Base-by-base conservation (phyloP, 1,140 invertebrate species). In the Metaphire vulgaris region DNA sequence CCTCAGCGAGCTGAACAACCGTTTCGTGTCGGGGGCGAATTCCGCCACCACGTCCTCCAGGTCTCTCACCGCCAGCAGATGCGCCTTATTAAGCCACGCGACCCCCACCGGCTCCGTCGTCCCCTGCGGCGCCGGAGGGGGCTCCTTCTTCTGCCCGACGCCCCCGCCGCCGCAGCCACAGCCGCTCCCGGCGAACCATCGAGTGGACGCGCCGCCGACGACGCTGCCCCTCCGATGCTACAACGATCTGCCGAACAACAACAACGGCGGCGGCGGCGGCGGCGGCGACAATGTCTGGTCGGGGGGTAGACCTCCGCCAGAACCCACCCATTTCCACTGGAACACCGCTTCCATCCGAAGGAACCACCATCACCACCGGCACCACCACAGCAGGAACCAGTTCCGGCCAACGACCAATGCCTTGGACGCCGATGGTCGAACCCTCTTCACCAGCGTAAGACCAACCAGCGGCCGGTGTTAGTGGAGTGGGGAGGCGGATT, bases 321-420 rank as follows among this genome's bases (percentile, higher is more conserved):
- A 77, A 29, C 76, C 76, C n/a, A 77, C 76, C 0, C 65, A 74
- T n/a, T 77, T 77, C 31, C 76, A 77, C 33, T 77, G 72, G 72
- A 74, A 74, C 67, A 33, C 41, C 6, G 6, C 41, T 12, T 56
- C 21, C 6, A 6, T 6, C 6, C 41, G 41, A 56, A 56, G 41
- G 41, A 56, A 56, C 41, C 41, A 56, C 41, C 21, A 21, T 56
- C 41, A 12, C 41, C 6, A 56, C 41, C 41, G 6, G 41, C 41
- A 56, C 41, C 21, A 56, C 6, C 6, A 21, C 6, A 56, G 41
- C 6, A 56, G 41, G 41, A 56, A 21, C 6, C 6, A 21, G 6
- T 12, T 6, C 41, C 6, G 41, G 41, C 6, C 41, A 56, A 56
- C 41, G 6, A 56, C 41, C 41, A 56, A n/a, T n/a, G n/a, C n/a